phyloP scores from a whole-genome alignment of 1,140 invertebrate species.

The Geopemphigus sp. region DNA sequence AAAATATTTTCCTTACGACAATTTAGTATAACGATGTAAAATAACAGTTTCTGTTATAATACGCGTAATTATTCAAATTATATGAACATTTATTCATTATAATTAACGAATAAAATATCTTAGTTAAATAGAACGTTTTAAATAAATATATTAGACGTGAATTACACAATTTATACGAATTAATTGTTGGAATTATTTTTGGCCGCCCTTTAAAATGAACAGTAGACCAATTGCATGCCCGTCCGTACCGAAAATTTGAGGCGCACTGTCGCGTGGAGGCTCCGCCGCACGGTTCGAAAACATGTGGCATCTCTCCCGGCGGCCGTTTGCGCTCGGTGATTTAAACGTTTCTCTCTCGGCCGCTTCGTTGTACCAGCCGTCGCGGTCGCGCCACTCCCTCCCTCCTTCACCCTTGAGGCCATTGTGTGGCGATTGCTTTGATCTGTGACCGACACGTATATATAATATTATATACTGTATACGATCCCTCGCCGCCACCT shows the following conservation, averaged over 20 bases:
- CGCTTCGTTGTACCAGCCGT: background rate
- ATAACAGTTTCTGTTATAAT: too few relatives aligned
- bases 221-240: too few relatives aligned
- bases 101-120: too few relatives aligned
- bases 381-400: conserved; percentile 3
- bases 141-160: too few relatives aligned
- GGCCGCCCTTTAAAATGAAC: too few relatives aligned
- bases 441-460: conserved; percentile 47
- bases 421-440: conserved; percentile 48
- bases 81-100: too few relatives aligned
- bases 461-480: background rate
- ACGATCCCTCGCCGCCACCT: conserved; percentile 24
- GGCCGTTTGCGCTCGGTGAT: conserved; percentile 33
- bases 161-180: too few relatives aligned
- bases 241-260: conserved; percentile 39
- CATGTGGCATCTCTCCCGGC: conserved; percentile 20
- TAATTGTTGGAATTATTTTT: too few relatives aligned
- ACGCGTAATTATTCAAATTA: too few relatives aligned
- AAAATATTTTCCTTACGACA: too few relatives aligned
- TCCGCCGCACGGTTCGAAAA: background rate
- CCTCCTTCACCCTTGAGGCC: conserved; percentile 33
- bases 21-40: too few relatives aligned
- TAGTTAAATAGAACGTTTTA: too few relatives aligned
- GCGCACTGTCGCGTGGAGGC: background rate
- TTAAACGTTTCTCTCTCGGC: background rate